Conservation (phyloP, 2,888 invertebrate species). For the Acanthacorydalis orientalis region DNA sequence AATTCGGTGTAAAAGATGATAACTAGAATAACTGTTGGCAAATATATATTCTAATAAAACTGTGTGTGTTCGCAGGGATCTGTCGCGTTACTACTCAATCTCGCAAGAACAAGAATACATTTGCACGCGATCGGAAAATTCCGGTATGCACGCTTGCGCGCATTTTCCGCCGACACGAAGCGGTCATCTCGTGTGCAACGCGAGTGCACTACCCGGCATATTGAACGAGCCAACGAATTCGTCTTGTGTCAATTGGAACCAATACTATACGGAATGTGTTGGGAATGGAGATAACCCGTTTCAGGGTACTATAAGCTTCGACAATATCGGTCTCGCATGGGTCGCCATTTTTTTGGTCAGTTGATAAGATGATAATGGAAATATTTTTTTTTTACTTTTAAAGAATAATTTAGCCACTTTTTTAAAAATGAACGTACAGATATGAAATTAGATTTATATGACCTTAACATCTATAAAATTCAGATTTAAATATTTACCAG, state of each 20-base stretch:
- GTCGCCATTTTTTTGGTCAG: constrained; percentile 98
- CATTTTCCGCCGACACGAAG: constrained; percentile 65
- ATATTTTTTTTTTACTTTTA: background rate
- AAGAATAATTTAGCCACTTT: background rate
- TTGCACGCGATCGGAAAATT: constrained; percentile 82
- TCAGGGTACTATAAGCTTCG: constrained; percentile 97
- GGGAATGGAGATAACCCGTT: constrained; percentile 92
- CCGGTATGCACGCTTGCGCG: constrained; percentile 85
- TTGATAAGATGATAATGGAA: constrained; percentile 12
- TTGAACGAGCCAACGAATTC: constrained; percentile 47
- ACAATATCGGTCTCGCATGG: constrained; percentile 99
- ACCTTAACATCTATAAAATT: too few relatives aligned
- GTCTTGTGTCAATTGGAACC: constrained; percentile 96
- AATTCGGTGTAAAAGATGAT: too few relatives aligned
- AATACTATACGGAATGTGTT: constrained; percentile 91
- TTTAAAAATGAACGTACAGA: background rate
- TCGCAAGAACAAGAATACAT: constrained; percentile 91
- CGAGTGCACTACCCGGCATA: constrained; percentile 41
- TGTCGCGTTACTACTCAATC: constrained; percentile 74
- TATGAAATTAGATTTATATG: too few relatives aligned
- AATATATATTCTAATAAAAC: too few relatives aligned
- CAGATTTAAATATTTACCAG: too few relatives aligned
- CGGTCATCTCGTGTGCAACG: constrained; percentile 61
- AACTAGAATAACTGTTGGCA: too few relatives aligned
- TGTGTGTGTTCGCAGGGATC: constrained; percentile 26